Percentiles rank a stretch among this genome's conserved stretches.
Conservation (phyloP, 2,113 vertebrate species). For the Egretta garzetta region DNA sequence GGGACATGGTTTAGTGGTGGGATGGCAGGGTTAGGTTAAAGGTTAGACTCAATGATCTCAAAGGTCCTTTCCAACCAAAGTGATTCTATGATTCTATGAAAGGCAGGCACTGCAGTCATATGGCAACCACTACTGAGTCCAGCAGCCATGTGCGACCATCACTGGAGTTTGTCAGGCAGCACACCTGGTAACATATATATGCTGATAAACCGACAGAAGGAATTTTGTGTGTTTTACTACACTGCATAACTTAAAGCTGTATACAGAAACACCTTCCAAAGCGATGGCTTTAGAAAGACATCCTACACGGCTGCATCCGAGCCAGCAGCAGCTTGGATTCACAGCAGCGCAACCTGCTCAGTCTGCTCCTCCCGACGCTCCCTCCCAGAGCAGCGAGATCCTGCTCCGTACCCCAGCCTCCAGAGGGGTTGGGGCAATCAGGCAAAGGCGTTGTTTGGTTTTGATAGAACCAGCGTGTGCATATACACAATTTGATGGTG, state of each 20-base stretch:
- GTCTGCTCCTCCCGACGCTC: neutral
- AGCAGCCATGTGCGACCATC: neutral
- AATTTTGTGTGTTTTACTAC: neutral
- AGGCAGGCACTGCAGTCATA: neutral
- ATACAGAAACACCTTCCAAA: slow-evolving; percentile 21
- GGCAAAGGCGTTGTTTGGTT: accelerated
- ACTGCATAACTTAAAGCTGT: neutral
- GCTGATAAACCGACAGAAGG: slow-evolving; percentile 1
- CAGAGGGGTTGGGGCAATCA: accelerated
- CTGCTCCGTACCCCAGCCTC: neutral
- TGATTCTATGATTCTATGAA: no score
- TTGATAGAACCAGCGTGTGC: neutral
- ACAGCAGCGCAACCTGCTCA: slow-evolving; percentile 24
- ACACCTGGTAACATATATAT: neutral
- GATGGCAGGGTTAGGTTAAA: no score
- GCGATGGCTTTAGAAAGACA: slow-evolving; percentile 28
- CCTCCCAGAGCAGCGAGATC: neutral
- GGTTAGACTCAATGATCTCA: no score
- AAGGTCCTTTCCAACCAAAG: no score
- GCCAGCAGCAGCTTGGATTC: slow-evolving; percentile 66
- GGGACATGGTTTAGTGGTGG: no score
- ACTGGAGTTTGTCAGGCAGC: neutral
- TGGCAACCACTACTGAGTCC: neutral
- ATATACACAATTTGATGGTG: accelerated
- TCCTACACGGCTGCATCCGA: neutral